Evolutionary conservation across 2,888 invertebrate species (phyloP).

Genomic region (Erynnis tages): DNA sequence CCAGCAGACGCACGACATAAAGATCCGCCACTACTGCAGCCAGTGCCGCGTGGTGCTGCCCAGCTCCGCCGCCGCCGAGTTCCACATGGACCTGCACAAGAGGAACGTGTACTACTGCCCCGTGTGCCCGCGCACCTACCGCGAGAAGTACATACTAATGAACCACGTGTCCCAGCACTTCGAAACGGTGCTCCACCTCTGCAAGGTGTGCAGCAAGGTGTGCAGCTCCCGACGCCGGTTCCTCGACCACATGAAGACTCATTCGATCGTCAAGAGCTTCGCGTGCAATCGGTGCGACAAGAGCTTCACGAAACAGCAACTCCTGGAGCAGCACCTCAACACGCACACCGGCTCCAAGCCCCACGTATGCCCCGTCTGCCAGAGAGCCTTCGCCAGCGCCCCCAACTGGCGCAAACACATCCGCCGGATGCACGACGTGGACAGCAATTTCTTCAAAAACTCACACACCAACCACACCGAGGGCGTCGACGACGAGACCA

Average conservation of each 20-base stretch:
- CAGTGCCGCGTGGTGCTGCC: constrained; percentile 60
- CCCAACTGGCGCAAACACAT: constrained; percentile 83
- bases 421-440: constrained; percentile 50
- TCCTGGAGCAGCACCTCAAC: constrained; percentile 77
- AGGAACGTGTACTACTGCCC: constrained; percentile 72
- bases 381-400: constrained; percentile 77
- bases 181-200: constrained; percentile 66
- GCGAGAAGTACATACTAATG: constrained; percentile 62
- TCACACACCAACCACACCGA: not conserved
- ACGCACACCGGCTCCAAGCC: constrained; percentile 80
- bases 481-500: not conserved
- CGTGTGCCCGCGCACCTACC: constrained; percentile 78
- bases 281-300: constrained; percentile 80
- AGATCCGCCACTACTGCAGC: constrained; percentile 51
- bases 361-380: constrained; percentile 79
- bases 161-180: constrained; percentile 65
- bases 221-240: constrained; percentile 69
- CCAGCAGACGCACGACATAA: constrained; percentile 46
- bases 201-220: constrained; percentile 80
- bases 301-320: constrained; percentile 48
- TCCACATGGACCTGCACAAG: constrained; percentile 59
- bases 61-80: constrained; percentile 49
- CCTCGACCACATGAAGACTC: constrained; percentile 56
- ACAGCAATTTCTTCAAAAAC: constrained; percentile 11
- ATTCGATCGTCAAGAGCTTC: constrained; percentile 67